These are phyloP conservation scores for Melanchra persicariae DNA, from an alignment of 2,888 invertebrate species.

Conservation along the genomic window DNA sequence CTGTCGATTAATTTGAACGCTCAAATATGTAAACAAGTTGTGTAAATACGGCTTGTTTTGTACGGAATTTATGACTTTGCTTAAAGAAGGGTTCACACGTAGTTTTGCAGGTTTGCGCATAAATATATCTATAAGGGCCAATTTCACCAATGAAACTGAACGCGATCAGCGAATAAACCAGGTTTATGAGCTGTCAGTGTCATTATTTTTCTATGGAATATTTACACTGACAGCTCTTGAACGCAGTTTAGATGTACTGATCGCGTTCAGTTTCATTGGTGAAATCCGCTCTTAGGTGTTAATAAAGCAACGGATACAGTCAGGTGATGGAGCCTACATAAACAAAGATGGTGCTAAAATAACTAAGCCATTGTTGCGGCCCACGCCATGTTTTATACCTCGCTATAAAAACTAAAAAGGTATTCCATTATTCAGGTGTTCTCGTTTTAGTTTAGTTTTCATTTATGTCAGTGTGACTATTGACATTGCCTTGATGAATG, in stretches of 20 bases:
- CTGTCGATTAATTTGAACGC: conserved; percentile 11
- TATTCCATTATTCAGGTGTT: conserved; percentile 43
- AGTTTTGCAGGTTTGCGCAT: not conserved
- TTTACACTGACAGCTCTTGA: no score
- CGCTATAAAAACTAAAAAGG: conserved; percentile 44
- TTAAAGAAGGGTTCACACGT: not conserved
- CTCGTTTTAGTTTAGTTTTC: conserved; percentile 45
- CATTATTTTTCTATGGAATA: no score
- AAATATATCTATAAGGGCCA: conserved; percentile 32
- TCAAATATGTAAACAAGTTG: conserved; percentile 18
- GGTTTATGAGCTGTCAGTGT: no score
- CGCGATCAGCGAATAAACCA: no score
- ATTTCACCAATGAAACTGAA: no score
- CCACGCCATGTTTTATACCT: conserved; percentile 28
- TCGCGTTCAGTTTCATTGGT: no score
- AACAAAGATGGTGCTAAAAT: conserved; percentile 35
- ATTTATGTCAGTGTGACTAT: conserved; percentile 36
- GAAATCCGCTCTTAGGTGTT: no score
- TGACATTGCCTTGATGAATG: conserved; percentile 38
- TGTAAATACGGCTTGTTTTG: conserved; percentile 6
- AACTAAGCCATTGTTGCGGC: conserved; percentile 35
- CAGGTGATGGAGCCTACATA: conserved; percentile 8
- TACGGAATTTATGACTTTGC: not conserved
- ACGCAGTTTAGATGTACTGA: no score
- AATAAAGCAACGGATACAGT: not conserved